Conservation (phyloP, 2,113 vertebrate genomes). For the Ceratotherium simum region DNA sequence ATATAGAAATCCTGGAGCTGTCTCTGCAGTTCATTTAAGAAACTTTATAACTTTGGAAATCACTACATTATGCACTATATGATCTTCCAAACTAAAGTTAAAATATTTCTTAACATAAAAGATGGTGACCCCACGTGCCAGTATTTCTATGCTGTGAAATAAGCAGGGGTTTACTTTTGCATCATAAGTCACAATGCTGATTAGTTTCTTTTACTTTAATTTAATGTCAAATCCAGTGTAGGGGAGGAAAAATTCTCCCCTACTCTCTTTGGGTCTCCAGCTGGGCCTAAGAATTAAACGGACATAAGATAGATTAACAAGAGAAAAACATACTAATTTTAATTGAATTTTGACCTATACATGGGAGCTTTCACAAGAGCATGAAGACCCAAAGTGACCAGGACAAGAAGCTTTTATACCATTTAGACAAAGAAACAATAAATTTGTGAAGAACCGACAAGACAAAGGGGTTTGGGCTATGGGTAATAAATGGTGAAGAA, state of each 20-base stretch:
- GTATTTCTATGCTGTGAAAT: neutral
- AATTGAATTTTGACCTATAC: no score
- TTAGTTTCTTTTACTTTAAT: neutral
- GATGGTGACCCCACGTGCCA: no score
- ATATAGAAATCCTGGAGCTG: neutral
- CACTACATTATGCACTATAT: neutral
- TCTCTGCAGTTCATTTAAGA: neutral
- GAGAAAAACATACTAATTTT: neutral
- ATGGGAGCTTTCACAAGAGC: neutral
- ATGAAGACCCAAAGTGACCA: neutral
- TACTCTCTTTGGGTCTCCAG: neutral
- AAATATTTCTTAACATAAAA: neutral
- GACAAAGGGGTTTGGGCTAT: no score
- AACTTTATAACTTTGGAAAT: neutral
- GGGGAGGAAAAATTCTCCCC: neutral
- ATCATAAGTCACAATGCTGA: rapidly evolving
- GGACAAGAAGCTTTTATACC: neutral
- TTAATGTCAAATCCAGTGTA: neutral
- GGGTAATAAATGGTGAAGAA: neutral
- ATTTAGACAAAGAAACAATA: neutral
- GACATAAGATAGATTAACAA: neutral
- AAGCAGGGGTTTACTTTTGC: neutral
- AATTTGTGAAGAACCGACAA: no score
- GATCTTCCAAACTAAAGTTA: neutral
- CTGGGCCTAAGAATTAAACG: neutral